Conservation (phyloP, 1,140 invertebrate species). For the Trichomalopsis sarcophagae region DNA sequence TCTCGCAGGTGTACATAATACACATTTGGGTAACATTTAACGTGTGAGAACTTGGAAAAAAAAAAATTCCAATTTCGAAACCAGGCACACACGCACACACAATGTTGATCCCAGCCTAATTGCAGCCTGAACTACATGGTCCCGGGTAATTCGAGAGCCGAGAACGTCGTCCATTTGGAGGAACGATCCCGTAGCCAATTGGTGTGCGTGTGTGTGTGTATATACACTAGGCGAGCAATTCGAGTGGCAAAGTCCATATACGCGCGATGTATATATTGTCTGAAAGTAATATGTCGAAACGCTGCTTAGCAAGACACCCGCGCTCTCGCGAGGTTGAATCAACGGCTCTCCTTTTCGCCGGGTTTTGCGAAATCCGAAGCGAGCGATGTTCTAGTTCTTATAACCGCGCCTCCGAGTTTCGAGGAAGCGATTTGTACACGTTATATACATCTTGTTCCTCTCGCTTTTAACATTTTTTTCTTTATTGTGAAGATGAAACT, state of each 20-base stretch:
- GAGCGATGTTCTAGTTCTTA: constrained; percentile 38
- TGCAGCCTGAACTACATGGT: neutral
- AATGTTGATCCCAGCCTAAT: too few relatives aligned
- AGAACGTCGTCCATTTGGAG: too few relatives aligned
- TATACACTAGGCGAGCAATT: neutral
- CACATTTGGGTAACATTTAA: neutral
- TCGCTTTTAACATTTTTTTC: constrained; percentile 21
- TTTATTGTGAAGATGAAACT: too few relatives aligned
- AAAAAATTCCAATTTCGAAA: neutral
- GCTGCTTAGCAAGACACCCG: neutral
- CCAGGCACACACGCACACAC: too few relatives aligned
- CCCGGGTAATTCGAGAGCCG: neutral
- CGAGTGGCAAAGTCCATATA: neutral
- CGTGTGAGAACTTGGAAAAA: neutral
- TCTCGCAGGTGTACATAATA: too few relatives aligned
- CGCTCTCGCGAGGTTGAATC: neutral
- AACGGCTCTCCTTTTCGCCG: constrained; percentile 3
- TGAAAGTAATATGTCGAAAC: neutral
- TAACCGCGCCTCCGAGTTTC: constrained; percentile 34
- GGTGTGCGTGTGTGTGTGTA: too few relatives aligned
- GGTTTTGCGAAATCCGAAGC: constrained; percentile 25
- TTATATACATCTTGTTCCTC: neutral
- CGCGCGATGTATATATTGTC: too few relatives aligned
- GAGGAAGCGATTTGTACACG: constrained; percentile 28
- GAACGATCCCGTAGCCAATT: too few relatives aligned